phyloP scores from a whole-genome alignment of 2,113 vertebrate species.

The Chiloscyllium plagiosum region DNA sequence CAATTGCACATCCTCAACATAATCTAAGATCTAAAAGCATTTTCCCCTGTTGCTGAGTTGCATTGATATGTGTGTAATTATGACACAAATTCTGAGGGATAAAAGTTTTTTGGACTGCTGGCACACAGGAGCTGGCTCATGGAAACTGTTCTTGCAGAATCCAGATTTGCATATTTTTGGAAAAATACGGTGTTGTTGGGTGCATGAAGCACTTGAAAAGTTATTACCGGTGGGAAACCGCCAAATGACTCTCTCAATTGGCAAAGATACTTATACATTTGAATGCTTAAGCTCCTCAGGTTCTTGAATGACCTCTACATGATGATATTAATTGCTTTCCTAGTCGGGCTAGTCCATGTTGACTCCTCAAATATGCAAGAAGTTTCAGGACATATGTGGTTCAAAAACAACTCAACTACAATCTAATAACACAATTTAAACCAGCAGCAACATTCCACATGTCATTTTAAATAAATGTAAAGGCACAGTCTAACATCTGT shows the following conservation, averaged over 20 bases:
- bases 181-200: background rate
- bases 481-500: background rate
- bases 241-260: background rate
- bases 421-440: background rate
- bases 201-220: background rate
- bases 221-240: background rate
- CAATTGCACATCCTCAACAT: background rate
- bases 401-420: background rate
- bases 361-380: background rate
- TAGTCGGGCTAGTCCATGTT: background rate
- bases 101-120: background rate
- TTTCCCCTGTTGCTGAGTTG: background rate
- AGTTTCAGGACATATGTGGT: background rate
- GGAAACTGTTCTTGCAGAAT: background rate
- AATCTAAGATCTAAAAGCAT: background rate
- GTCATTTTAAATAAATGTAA: background rate
- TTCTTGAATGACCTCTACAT: background rate
- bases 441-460: background rate
- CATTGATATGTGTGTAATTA: background rate
- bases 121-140: background rate
- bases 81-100: background rate
- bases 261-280: background rate
- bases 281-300: background rate
- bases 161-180: background rate
- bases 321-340: background rate